Base-by-base conservation (phyloP, 2,888 invertebrate species). In the Taphrorychus bicolor region DNA sequence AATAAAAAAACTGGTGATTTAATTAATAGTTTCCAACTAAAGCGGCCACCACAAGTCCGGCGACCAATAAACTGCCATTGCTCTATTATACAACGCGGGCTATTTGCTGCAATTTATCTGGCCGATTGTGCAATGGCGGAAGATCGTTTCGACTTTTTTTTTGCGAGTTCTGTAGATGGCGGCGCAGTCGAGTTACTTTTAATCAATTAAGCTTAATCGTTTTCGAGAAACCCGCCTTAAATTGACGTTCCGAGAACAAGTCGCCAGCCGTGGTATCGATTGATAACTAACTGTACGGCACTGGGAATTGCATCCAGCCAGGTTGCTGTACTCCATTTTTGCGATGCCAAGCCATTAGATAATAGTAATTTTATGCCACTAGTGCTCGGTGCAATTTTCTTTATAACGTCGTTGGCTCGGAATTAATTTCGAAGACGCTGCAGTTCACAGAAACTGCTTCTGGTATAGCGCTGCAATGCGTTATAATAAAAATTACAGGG, bases 121-220 rank as follows among this genome's bases (percentile, higher is more conserved):
- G 24, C 65, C 69, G 66, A 73, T 72, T 71, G 70, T 68, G 69
- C 62, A 70, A 74, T 73, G 72, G 73, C 74, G 72, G 73, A 73
- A 68, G 65, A 41, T 58, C 40, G 60, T 57, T 70, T 71, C 56
- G 69, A 69, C 59, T 72, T 73, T 74, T 73, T 73, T 73, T 72
- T 45, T 59, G 23, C 9, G 18, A 45, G 18, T 48, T 66, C 73
- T 70, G 14, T 72, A 75, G 69, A 75, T 74, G 74, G 74, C 59
- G 69, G 74, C 75, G 75, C 73, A 61, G 41, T 71, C 61, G 48
- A 66, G 61, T 72, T 59, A 58, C 41, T 58, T 60, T 61, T 66
- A 71, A 73, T 73, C 74, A 71, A 74, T 76, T 76, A 75, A 71
- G 59, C 42, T 70, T 72, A 74, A 75, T 75, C 66, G 75, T 41